Evolutionary conservation across 2,888 invertebrate species (phyloP), one percentile per base, ranked within the genome.

Genomic region (Harpalus rubripes): DNA sequence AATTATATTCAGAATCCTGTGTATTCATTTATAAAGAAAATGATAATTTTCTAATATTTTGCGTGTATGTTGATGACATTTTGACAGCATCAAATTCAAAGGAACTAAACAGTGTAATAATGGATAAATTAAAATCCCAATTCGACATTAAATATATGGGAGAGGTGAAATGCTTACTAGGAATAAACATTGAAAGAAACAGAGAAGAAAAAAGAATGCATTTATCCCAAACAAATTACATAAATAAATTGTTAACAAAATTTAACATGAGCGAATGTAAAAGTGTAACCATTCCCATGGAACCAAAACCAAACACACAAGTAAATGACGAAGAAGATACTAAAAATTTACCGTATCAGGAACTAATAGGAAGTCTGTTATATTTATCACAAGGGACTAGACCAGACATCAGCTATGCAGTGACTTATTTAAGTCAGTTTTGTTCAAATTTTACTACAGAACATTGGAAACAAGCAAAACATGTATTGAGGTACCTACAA

Each of bases 391-490:
- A n/a, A n/a, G n/a, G n/a, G n/a, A n/a, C 1, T n/a, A 63, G 81
- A 68, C 82, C 72, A 56, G 82, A 82, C 15, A 82, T 74, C 74
- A 41, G 44, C 8, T 82, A 32, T 74, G 32, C 26, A 3, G 82
- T 74, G 12, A 61, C 72, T 44, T 74, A 56, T 74, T 22, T 82
- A 8, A 72, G 82, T 26, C 44, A 82, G 15, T 82, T 82, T 74
- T 32, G 52, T 39, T 32, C 10, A 12, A 72, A 72, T 72, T 63
- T 61, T 68, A 72, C 72, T 72, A 7, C 76, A 44, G 18, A 74
- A 56, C 74, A 74, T 74, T 82, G 82, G 82, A 12, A 61, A 16
- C 18, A 44, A 26, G 82, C 82, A 0, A 82, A 82, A 82, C 44
- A 41, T 10, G 68, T 82, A 5, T 26, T 82, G 12, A 26, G 44